Percentiles rank a stretch among this genome's conserved stretches.
phyloP scores from a whole-genome alignment of 2,113 vertebrate species.

The Piaya cayana region DNA sequence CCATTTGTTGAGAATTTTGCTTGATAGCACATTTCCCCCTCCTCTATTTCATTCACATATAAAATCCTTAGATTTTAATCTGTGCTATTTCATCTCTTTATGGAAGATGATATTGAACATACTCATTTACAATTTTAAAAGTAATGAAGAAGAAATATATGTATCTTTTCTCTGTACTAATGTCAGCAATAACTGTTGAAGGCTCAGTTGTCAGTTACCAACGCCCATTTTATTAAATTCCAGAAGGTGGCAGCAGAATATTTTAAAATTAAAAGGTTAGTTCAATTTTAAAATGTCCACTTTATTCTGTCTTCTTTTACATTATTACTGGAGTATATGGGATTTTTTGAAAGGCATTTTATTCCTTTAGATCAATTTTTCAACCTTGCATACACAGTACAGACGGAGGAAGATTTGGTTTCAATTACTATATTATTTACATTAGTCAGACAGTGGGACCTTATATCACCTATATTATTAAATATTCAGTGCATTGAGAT shows the following conservation, averaged over 20 bases:
- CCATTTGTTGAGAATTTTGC: not conserved
- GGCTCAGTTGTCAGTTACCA: not conserved
- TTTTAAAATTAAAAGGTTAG: not conserved
- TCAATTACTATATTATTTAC: not conserved
- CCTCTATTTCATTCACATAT: not conserved
- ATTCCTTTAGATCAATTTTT: not conserved
- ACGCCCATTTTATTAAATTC: not conserved
- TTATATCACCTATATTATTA: not conserved
- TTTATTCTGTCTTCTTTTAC: not conserved
- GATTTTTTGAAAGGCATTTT: not conserved
- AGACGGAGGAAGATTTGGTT: not conserved
- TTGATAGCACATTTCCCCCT: not conserved
- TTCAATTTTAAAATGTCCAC: too few relatives aligned
- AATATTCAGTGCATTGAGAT: not conserved
- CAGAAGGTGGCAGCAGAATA: slow-evolving; percentile 69
- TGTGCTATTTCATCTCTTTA: not conserved
- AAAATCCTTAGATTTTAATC: not conserved
- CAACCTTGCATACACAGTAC: not conserved
- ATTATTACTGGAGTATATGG: not conserved
- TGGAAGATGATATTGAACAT: not conserved
- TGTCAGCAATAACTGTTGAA: not conserved
- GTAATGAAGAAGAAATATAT: not conserved
- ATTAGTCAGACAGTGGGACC: not conserved
- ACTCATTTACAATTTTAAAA: not conserved
- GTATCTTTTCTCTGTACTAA: not conserved